Percentiles rank a stretch among this genome's conserved stretches.
Evolutionary conservation across 2,888 invertebrate species (phyloP).

Genomic region (Pyralis farinalis): DNA sequence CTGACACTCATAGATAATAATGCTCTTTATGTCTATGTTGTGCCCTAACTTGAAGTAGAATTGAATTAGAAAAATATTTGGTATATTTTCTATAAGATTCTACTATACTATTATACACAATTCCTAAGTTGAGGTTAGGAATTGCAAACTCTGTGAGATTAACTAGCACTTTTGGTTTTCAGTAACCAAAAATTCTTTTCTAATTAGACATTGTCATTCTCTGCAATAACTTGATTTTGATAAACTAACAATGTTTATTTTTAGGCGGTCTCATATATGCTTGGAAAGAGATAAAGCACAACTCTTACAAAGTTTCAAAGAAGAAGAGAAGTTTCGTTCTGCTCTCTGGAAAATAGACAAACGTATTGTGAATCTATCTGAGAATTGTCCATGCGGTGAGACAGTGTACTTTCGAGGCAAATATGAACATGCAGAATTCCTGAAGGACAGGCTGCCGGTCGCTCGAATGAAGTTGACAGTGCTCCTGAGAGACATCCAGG

Average conservation of each 20-base stretch:
- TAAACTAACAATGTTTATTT: constrained; percentile 7
- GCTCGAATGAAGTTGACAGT: constrained; percentile 54
- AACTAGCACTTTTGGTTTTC: no score
- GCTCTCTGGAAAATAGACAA: constrained; percentile 59
- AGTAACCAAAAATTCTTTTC: no score
- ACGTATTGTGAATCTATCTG: constrained; percentile 26
- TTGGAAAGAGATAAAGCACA: constrained; percentile 51
- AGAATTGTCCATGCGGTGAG: constrained; percentile 48
- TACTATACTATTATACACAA: no score
- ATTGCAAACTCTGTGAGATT: no score
- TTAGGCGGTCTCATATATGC: constrained; percentile 58
- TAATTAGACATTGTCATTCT: no score
- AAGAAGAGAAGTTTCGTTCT: constrained; percentile 48
- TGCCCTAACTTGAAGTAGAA: no score
- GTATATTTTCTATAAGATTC: no score
- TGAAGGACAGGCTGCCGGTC: constrained; percentile 48
- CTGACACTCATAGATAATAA: no score
- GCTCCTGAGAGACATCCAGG: constrained; percentile 53
- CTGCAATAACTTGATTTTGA: no score
- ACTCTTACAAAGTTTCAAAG: constrained; percentile 39
- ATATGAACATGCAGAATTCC: constrained; percentile 54
- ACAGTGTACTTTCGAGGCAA: constrained; percentile 35
- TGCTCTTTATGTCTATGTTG: no score
- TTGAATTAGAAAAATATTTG: no score
- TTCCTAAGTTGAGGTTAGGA: no score